These are phyloP conservation scores for Octopus bimaculoides DNA, from an alignment of 1,140 invertebrate species.

Conservation along the genomic window DNA sequence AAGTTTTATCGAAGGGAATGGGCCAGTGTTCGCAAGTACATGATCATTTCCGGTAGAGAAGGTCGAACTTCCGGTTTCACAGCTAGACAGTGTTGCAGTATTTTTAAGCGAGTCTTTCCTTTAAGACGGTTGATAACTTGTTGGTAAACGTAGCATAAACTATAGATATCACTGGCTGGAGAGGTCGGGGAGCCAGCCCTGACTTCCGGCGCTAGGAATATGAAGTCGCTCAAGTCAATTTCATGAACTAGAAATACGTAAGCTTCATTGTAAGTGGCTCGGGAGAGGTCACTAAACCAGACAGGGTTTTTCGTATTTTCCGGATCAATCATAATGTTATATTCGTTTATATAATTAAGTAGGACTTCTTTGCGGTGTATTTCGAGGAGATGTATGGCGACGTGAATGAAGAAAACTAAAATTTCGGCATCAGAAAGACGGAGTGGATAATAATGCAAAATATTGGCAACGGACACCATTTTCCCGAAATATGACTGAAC, in stretches of 20 bases:
- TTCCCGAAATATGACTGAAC: neutral
- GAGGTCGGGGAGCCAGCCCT: slow-evolving; percentile 1
- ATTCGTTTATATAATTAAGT: slow-evolving; percentile 8
- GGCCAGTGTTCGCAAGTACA: neutral
- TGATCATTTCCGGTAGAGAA: slow-evolving; percentile 3
- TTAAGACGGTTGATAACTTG: neutral
- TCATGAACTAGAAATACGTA: neutral
- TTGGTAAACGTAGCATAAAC: slow-evolving; percentile 4
- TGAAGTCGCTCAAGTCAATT: neutral
- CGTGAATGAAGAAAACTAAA: neutral
- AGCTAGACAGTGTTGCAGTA: neutral
- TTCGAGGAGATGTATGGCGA: neutral
- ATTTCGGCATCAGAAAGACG: neutral
- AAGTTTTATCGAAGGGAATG: neutral
- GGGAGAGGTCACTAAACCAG: slow-evolving; percentile 1
- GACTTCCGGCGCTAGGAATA: slow-evolving; percentile 7
- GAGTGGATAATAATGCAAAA: neutral
- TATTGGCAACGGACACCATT: neutral
- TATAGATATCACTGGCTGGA: slow-evolving; percentile 3
- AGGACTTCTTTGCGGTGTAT: slow-evolving; percentile 6
- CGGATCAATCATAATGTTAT: neutral
- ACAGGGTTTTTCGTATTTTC: neutral
- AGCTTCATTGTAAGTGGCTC: neutral
- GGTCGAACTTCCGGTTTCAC: neutral
- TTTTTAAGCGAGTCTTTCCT: neutral